phyloP scores from a whole-genome alignment of 2,797 vertebrate species.

The Sternotherus odoratus region DNA sequence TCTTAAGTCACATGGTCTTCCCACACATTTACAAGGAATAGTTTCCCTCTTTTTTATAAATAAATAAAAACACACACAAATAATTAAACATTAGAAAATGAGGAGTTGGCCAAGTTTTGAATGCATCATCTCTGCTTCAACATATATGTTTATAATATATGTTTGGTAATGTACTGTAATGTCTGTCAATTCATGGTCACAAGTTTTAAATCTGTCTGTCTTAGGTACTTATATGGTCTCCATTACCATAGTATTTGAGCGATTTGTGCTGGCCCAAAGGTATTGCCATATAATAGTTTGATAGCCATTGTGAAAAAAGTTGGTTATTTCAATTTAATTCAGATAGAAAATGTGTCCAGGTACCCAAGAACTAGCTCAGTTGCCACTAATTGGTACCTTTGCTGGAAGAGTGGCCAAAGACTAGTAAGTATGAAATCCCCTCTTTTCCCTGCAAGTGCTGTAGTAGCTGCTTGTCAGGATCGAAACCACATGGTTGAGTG shows the following conservation, averaged over 20 bases:
- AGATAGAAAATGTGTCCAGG: too few species aligned
- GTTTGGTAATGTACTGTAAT: not conserved
- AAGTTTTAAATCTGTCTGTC: too few species aligned
- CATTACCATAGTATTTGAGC: too few species aligned
- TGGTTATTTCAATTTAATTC: too few species aligned
- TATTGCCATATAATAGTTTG: too few species aligned
- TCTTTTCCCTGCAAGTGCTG: not conserved
- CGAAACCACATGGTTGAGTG: not conserved
- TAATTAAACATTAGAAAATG: not conserved
- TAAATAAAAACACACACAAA: conserved; percentile 8
- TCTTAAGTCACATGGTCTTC: conserved; percentile 60
- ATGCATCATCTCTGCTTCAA: not conserved
- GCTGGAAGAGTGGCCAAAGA: not conserved
- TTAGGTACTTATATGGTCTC: too few species aligned
- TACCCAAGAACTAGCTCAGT: not conserved
- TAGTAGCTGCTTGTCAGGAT: not conserved
- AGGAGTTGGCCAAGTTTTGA: not conserved
- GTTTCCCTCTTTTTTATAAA: not conserved
- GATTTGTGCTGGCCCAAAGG: too few species aligned
- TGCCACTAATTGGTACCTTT: not conserved
- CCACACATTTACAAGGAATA: conserved; percentile 23
- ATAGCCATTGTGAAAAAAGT: too few species aligned
- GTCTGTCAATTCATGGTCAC: too few species aligned
- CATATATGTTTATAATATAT: not conserved
- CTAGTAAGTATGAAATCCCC: not conserved